Evolutionary conservation across 2,888 invertebrate species (phyloP), one percentile per base, ranked within the genome.

Genomic region (Bibio marci): DNA sequence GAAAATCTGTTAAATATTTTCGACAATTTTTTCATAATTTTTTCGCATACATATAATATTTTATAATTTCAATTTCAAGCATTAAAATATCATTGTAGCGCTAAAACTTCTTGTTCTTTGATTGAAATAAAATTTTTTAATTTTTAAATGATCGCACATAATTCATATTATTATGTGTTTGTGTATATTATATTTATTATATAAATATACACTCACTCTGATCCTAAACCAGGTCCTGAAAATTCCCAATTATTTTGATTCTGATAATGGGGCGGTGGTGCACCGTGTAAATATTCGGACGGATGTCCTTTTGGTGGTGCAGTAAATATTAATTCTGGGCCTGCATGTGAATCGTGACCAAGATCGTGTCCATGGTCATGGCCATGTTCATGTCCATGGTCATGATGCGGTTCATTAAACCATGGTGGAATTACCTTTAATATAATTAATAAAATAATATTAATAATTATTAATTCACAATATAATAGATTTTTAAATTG

Each of bases 221-320:
- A 69, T 31, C 73, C 74, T 46, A 73, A 57, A 13, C 73, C 73
- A 7, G 73, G 73, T 3, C 73, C 73, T 3, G 73, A 72, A 7
- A 67, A 63, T 46, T 69, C 69, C 69, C 71, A 73, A 44, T 69
- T 70, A 30, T 66, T 66, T 37, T 61, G 63, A 28, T 66, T 66
- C 36, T 61, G 63, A 40, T 67, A 65, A 7, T 47, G 47, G 4
- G 47, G 51, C 8, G 54, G 54, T 50, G 51, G 57, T 30, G 41
- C 43, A 3, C 46, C 45, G 46, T 60, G 59, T 8, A 60, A 44
- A 44, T 53, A 58, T 2, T 55, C 50, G 1, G 55, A 54, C 2
- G 57, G 53, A 42, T 53, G 55, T 10, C 58, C 56, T 46, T 59
- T 61, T 6, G 61, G 61, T 15, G 61, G 61, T 31, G 54, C 49